Evolutionary conservation across 1,140 invertebrate species (phyloP).

Genomic region (Pectinophora gossypiella): DNA sequence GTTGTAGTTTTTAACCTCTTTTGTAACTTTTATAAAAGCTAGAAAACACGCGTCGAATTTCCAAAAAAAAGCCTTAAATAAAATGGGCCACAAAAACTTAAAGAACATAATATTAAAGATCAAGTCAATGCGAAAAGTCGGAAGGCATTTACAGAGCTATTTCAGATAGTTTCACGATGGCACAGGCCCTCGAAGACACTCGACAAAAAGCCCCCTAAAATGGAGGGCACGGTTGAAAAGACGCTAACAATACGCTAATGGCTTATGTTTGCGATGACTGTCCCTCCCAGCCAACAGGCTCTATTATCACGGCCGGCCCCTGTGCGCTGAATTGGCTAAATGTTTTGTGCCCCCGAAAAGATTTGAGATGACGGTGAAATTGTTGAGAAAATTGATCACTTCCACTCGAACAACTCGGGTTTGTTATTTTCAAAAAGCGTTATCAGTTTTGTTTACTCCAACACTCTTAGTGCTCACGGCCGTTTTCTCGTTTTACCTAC

Average conservation of each 20-base stretch:
- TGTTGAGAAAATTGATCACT: constrained; percentile 71
- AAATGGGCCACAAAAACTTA: no score
- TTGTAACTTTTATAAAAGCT: no score
- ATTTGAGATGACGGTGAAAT: constrained; percentile 69
- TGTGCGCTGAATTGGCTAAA: constrained; percentile 70
- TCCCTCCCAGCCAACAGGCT: constrained; percentile 55
- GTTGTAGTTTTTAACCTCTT: no score
- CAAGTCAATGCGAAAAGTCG: no score
- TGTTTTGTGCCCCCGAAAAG: constrained; percentile 68
- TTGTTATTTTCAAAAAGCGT: constrained; percentile 40
- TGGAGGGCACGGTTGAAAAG: constrained; percentile 42
- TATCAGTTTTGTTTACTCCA: constrained; percentile 21
- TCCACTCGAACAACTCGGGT: constrained; percentile 50
- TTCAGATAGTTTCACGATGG: constrained; percentile 3
- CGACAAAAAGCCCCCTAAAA: constrained; percentile 33
- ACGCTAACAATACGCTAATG: constrained; percentile 63
- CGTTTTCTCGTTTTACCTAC: no score
- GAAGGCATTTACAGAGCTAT: background rate
- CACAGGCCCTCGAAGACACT: constrained; percentile 20
- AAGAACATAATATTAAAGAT: no score
- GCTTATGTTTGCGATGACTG: constrained; percentile 64
- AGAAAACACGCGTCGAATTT: no score
- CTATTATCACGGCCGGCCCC: constrained; percentile 58
- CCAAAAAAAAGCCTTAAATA: no score
- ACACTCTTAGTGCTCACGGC: background rate